Conservation (phyloP, 64 coral and sea anemone species). For the Montipora capricornis region DNA sequence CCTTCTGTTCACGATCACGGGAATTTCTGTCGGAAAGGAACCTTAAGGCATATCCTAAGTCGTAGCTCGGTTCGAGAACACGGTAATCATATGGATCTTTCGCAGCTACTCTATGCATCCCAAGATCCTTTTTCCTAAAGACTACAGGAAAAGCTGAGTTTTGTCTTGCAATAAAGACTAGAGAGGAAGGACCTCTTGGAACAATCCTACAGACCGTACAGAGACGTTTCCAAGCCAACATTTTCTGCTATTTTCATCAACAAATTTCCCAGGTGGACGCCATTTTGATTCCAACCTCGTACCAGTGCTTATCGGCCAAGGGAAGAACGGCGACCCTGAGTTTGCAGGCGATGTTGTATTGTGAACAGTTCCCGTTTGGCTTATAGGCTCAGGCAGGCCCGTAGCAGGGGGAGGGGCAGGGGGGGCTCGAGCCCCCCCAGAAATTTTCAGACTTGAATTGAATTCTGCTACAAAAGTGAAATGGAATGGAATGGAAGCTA, state of each 20-base stretch:
- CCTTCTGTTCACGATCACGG: conserved; percentile 50
- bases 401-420: no score
- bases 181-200: background rate
- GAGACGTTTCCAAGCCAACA: conserved; percentile 22
- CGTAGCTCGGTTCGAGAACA: background rate
- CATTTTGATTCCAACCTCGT: background rate
- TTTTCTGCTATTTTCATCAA: background rate
- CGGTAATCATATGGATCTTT: background rate
- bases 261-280: background rate
- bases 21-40: conserved; percentile 14
- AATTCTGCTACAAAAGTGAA: no score
- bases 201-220: background rate
- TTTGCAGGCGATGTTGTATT: no score
- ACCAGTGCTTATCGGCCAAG: no score
- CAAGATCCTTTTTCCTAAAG: background rate
- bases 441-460: no score
- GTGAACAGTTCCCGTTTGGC: no score
- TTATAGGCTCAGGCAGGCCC: no score
- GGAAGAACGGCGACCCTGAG: no score
- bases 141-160: conserved; percentile 8
- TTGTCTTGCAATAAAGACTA: conserved; percentile 9
- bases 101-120: background rate
- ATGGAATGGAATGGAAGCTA: no score
- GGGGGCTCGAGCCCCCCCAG: no score
- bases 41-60: background rate